Evolutionary conservation across 2,888 invertebrate genomes (phyloP).

Genomic region (Halictus quadricinctus): DNA sequence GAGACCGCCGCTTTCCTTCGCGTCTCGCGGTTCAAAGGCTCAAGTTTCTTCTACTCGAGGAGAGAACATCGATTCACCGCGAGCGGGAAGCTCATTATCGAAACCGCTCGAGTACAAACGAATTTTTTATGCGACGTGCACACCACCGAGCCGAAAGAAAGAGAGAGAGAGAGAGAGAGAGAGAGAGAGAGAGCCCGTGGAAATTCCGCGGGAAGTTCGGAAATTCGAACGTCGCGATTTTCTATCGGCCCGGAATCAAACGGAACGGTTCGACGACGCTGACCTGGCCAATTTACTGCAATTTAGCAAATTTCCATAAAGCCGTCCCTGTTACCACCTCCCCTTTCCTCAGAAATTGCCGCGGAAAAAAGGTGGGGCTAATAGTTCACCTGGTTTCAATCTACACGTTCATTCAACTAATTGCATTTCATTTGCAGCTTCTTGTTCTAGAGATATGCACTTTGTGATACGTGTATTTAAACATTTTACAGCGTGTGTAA

Average conservation of each 20-base stretch:
- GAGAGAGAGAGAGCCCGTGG: not conserved
- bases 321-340: not conserved
- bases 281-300: not conserved
- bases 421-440: not conserved
- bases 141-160: not conserved
- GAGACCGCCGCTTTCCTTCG: not conserved
- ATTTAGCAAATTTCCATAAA: conserved; percentile 2
- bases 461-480: not conserved
- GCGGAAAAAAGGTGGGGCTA: not conserved
- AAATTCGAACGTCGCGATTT: not conserved
- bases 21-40: not conserved
- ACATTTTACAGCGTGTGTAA: not conserved
- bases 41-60: not conserved
- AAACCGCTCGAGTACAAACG: not conserved
- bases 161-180: no score
- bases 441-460: not conserved
- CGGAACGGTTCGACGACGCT: not conserved
- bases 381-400: not conserved
- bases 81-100: conserved; percentile 3
- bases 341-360: not conserved
- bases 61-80: not conserved
- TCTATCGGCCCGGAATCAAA: not conserved
- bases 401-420: not conserved
- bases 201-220: not conserved
- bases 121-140: not conserved